Conservation (phyloP, 2,113 vertebrate genomes). For the Plecotus auritus region DNA sequence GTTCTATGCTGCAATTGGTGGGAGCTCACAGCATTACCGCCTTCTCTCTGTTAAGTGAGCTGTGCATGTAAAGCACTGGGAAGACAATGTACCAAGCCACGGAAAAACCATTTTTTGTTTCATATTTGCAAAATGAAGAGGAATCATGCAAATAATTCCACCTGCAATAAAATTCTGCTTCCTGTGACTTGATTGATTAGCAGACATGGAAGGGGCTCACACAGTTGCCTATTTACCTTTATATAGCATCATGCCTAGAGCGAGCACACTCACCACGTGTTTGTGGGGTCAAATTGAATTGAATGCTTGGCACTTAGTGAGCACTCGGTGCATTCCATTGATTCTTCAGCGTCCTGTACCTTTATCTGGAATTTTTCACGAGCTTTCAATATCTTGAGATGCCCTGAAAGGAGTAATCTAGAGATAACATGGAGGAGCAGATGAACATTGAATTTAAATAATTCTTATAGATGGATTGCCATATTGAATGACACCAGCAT, state of each 20-base stretch:
- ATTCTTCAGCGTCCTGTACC: conserved; percentile 27
- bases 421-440: background rate
- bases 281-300: too few species aligned
- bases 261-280: too few species aligned
- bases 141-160: background rate
- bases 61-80: background rate
- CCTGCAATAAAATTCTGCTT: background rate
- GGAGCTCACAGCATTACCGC: background rate
- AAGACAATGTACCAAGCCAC: background rate
- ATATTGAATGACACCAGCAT: background rate
- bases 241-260: too few species aligned
- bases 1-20: background rate
- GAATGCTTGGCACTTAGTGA: conserved; percentile 28
- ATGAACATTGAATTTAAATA: background rate
- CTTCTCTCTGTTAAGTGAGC: conserved; percentile 2
- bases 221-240: too few species aligned
- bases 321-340: background rate
- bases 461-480: background rate
- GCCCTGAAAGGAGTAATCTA: conserved; percentile 29
- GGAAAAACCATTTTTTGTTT: background rate
- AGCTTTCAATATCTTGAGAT: conserved; percentile 42
- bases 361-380: conserved; percentile 49
- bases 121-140: background rate
- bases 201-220: background rate
- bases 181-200: background rate